Conservation (phyloP, 2,113 vertebrate genomes). For the Notothenia rossii region DNA sequence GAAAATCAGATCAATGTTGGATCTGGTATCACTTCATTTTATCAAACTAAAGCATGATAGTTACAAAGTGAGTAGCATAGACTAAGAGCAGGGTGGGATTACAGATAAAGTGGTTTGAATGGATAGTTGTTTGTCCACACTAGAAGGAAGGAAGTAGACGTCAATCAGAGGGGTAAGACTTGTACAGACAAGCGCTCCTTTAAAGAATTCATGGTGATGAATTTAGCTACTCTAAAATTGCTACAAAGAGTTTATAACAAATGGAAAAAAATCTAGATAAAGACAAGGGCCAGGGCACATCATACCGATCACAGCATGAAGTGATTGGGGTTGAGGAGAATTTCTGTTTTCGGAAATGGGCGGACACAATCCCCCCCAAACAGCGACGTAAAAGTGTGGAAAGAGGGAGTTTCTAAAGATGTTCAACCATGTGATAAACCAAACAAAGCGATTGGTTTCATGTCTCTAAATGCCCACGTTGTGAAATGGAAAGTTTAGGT, state of each 20-base stretch:
- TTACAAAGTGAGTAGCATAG: background rate
- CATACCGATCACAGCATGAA: no score
- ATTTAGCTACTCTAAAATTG: background rate
- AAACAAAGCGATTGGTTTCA: constrained; percentile 1
- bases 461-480: background rate
- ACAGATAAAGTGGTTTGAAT: background rate
- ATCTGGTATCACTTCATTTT: background rate
- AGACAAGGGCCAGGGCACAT: no score
- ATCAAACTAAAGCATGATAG: background rate
- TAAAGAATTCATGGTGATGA: background rate
- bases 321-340: no score
- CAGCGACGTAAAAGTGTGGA: background rate
- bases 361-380: no score
- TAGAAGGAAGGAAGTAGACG: no score
- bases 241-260: background rate
- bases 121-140: background rate
- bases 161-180: background rate
- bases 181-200: background rate
- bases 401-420: background rate
- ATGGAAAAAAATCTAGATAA: background rate
- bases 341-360: no score
- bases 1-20: no score
- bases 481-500: constrained; percentile 8
- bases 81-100: background rate
- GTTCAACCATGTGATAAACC: background rate